phyloP scores from a whole-genome alignment of 2,888 invertebrate species.

The Endomychus coccineus region DNA sequence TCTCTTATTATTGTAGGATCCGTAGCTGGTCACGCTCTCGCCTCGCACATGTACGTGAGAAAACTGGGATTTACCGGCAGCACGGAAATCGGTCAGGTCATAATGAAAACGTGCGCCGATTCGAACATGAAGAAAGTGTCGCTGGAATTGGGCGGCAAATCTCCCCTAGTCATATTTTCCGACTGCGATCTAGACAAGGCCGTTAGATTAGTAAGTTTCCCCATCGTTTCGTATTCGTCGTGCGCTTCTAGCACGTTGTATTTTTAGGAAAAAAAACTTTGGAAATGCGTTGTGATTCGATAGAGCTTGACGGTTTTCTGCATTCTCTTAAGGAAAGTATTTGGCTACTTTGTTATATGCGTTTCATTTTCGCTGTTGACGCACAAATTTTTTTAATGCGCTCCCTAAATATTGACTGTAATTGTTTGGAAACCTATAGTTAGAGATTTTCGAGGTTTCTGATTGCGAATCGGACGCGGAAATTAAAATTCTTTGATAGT shows the following conservation, averaged over 20 bases:
- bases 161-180: constrained; percentile 86
- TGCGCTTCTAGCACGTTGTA: too few relatives aligned
- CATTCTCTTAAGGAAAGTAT: too few relatives aligned
- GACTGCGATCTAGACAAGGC: constrained; percentile 94
- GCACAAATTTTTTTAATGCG: neutral
- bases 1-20: constrained; percentile 47
- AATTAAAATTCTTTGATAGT: too few relatives aligned
- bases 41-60: constrained; percentile 75
- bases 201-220: constrained; percentile 65
- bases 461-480: too few relatives aligned
- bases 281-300: neutral
- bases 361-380: too few relatives aligned
- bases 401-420: too few relatives aligned
- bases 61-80: constrained; percentile 97
- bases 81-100: constrained; percentile 82
- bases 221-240: neutral
- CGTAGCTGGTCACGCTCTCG: constrained; percentile 77
- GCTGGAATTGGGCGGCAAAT: constrained; percentile 91
- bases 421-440: too few relatives aligned
- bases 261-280: too few relatives aligned
- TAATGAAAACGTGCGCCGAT: constrained; percentile 84
- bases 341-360: too few relatives aligned
- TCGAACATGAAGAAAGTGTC: constrained; percentile 94
- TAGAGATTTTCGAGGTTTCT: too few relatives aligned
- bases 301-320: too few relatives aligned